Base-by-base conservation (phyloP, 2,113 vertebrate species). In the Phyllostomus discolor region DNA sequence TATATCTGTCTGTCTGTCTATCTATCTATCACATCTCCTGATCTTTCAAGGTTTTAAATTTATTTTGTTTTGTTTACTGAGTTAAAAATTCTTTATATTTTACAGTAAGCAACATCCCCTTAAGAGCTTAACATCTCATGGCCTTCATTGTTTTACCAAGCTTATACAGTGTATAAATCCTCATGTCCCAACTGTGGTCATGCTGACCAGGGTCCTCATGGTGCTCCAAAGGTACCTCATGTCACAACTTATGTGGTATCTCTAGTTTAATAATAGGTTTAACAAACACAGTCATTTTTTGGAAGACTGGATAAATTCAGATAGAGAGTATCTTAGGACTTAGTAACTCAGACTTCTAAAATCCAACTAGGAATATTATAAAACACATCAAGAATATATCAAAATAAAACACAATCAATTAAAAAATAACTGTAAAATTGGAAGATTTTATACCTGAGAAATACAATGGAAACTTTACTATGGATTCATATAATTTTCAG, bases 401-500 rank as follows among this genome's bases (percentile, higher is more conserved):
- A 41, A 90, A 83, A 57, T 89, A 69, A 87, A 92, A 83, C 41
- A 9, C 8, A 50, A 12, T 72, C 41, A 2, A 86, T 94, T 90
- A 35, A 38, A 83, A 59, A 84, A 64, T 52, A 86, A 31, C 15
- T 81, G 31, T 50, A 69, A 94, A 96, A 50, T 33, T 85, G 59
- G 16, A 88, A 70, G 70, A 89, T 75, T 80, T 84, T 88, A 50
- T 90, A 12, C 41, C 64, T 69, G 41, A 87, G 31, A 94, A 89
- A 69, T 94, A 80, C 48, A 84, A 64, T 67, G 78, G 22, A 57
- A 88, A 92, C 26, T 84, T 85, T 88, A 57, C 62, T 67, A 5
- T 66, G 75, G 17, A 91, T 94, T 88, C 33, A 82, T 76, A 48
- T 91, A 82, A 86, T 94, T 94, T 91, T 95, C 26, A 88, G 46